Conservation (phyloP, 2,888 invertebrate genomes). For the Sphinx pinastri region DNA sequence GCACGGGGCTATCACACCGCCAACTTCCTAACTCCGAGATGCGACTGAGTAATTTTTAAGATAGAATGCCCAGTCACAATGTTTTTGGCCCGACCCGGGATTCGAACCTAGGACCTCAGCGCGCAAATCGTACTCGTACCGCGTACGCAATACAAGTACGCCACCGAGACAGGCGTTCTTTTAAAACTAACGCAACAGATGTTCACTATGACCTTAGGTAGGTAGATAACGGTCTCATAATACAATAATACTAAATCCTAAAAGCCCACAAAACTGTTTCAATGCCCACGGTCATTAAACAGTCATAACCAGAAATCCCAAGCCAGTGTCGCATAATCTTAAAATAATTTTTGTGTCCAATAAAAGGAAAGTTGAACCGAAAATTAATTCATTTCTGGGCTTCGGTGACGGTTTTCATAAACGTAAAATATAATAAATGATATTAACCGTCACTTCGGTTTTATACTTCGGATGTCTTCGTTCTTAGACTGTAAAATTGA, state of each 20-base stretch:
- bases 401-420: constrained; percentile 36
- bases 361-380: constrained; percentile 18
- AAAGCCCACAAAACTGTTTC: background rate
- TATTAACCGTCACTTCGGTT: constrained; percentile 24
- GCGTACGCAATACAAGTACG: too few species aligned
- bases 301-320: background rate
- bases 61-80: too few species aligned
- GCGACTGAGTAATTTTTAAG: too few species aligned
- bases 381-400: constrained; percentile 23
- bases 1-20: too few species aligned
- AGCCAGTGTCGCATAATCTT: background rate
- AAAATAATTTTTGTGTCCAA: constrained; percentile 17
- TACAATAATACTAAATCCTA: background rate
- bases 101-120: too few species aligned
- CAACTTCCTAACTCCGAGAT: too few species aligned
- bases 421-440: constrained; percentile 32
- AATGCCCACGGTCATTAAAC: background rate
- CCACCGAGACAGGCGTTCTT: too few species aligned
- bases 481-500: background rate
- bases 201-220: too few species aligned
- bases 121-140: too few species aligned
- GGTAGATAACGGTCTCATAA: background rate
- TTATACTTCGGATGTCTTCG: background rate
- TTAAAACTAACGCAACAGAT: too few species aligned
- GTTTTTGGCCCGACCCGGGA: too few species aligned